Evolutionary conservation across 2,797 vertebrate species (phyloP).

Genomic region (Tadarida brasiliensis): DNA sequence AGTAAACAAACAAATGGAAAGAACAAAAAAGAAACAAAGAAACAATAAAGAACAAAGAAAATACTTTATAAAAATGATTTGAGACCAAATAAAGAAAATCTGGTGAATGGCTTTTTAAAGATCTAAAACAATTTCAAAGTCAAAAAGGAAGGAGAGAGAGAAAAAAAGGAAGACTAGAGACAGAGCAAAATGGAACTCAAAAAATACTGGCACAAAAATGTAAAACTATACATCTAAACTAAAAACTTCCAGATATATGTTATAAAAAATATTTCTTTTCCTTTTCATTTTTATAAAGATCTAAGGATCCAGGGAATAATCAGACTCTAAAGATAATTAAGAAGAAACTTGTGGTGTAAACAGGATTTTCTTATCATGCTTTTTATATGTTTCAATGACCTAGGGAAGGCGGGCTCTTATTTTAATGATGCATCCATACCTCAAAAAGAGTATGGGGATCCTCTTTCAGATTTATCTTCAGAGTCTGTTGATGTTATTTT

Average conservation of each 20-base stretch:
- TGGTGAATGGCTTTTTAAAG: neutral
- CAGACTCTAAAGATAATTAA: neutral
- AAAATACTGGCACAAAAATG: conserved; percentile 21
- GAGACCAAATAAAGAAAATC: conserved; percentile 39
- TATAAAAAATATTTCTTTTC: neutral
- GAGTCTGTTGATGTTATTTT: neutral
- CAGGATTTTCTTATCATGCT: neutral
- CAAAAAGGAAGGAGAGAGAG: neutral
- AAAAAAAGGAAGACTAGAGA: neutral
- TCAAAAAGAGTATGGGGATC: neutral
- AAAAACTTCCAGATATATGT: neutral
- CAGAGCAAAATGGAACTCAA: neutral
- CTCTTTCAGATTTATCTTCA: neutral
- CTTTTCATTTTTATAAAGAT: neutral
- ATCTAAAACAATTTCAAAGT: conserved; percentile 41
- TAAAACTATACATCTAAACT: conserved; percentile 46
- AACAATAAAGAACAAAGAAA: neutral
- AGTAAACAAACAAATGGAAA: conserved; percentile 1
- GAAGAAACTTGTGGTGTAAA: neutral
- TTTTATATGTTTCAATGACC: neutral
- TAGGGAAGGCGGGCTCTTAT: neutral
- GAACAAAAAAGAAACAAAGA: neutral
- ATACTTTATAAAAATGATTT: conserved; percentile 45
- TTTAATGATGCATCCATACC: neutral
- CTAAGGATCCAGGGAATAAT: neutral